These are phyloP conservation scores for Drosophila algonquin DNA, from an alignment of 2,888 invertebrate species.

Conservation along the genomic window DNA sequence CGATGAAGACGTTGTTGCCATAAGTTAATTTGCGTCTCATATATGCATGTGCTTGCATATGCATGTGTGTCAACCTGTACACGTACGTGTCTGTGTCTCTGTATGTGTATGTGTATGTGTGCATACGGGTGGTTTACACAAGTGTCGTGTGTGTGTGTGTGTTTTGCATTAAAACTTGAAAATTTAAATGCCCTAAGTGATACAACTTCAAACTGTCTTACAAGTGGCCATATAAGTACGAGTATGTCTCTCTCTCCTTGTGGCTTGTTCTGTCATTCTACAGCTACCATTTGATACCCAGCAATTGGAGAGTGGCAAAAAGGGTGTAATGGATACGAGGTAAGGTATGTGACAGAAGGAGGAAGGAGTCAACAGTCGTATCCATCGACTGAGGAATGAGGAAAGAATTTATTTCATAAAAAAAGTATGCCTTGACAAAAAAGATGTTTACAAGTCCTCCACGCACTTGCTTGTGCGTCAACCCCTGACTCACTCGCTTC, in stretches of 20 bases:
- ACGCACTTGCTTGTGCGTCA: too few relatives aligned
- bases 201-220: slow-evolving; percentile 54
- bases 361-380: too few relatives aligned
- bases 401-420: too few relatives aligned
- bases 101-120: slow-evolving; percentile 24
- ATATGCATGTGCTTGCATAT: slow-evolving; percentile 53
- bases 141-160: slow-evolving; percentile 9
- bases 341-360: too few relatives aligned
- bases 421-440: too few relatives aligned
- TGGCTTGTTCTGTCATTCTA: not conserved
- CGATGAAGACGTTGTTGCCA: slow-evolving; percentile 62
- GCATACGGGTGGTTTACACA: not conserved
- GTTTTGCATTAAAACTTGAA: slow-evolving; percentile 76
- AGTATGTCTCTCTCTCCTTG: slow-evolving; percentile 12
- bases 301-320: not conserved
- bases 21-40: slow-evolving; percentile 75
- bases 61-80: slow-evolving; percentile 65
- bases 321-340: not conserved
- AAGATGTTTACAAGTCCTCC: too few relatives aligned
- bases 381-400: too few relatives aligned
- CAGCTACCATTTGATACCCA: not conserved
- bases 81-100: not conserved
- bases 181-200: slow-evolving; percentile 74
- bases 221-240: slow-evolving; percentile 33
- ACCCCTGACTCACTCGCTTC: too few relatives aligned